Base-by-base conservation (phyloP, 2,113 vertebrate species). In the Neotoma lepida region DNA sequence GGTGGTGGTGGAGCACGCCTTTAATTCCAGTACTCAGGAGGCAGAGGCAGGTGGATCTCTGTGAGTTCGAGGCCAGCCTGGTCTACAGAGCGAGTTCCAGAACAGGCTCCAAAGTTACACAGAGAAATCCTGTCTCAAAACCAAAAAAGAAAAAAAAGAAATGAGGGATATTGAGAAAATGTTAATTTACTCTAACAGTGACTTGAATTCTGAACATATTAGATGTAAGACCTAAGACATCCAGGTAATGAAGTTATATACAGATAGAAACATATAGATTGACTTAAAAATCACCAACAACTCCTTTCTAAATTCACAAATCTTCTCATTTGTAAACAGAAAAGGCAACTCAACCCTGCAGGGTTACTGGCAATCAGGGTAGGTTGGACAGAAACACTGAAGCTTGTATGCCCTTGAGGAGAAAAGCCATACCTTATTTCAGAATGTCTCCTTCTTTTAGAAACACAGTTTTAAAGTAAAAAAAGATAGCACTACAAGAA, bases 381-480 rank as follows among this genome's bases (percentile, higher is more conserved):
- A 80, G 46, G 84, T 39, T 66, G 68, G 92, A 71, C 61, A 6
- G 28, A 95, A 88, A 49, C 2, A 70, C 58, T 49, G 70, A 81
- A 80, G 82, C 39, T 71, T 35, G 66, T 54, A 95, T 9, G 56
- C 44, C 13, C 93, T 58, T 74, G 17, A 39, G 76, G 39, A 56
- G 28, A 73, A 63, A 46, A 12, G 9, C 63, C 9, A 41, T 89
- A 13, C 8, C 73, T 82, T 93, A n/a, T 88, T 93, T 70, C 46
- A 74, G 41, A 22, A 35, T 89, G 13, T 33, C 10, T 2, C 44
- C 56, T 22, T 63, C 22, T 86, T 73, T 41, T 39, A 82, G 20
- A 93, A 88, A 93, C 10, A n/a, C 30, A 39, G 3, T 68, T 95
- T 86, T 63, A 86, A 95, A 82, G 1, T 78, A 92, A 86, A 96